A percentile compares a stretch with the other conserved stretches of the same genome.
Conservation (phyloP, 1,140 invertebrate genomes). For the Phocides pigmalion region DNA sequence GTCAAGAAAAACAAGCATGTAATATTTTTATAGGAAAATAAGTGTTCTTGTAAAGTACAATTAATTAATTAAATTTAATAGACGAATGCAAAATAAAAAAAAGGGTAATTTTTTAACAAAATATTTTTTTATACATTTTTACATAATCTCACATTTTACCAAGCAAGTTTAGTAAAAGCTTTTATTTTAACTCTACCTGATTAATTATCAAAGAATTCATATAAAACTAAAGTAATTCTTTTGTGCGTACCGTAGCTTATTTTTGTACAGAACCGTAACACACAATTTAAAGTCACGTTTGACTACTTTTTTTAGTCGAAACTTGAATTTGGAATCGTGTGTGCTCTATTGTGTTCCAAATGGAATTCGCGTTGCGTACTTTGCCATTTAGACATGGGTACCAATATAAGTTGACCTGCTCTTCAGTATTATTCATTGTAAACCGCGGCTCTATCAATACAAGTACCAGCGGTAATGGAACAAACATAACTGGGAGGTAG, state of each 20-base stretch:
- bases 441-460: constrained; percentile 25
- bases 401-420: constrained; percentile 44
- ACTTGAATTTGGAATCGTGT: constrained; percentile 79
- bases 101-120: too few species aligned
- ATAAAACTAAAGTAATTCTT: too few species aligned
- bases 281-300: constrained; percentile 5
- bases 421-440: not conserved
- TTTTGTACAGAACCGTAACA: not conserved
- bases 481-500: constrained; percentile 40
- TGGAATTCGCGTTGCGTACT: constrained; percentile 70
- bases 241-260: not conserved
- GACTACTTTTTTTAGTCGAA: constrained; percentile 59
- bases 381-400: constrained; percentile 45
- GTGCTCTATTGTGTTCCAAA: constrained; percentile 78
- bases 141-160: too few species aligned
- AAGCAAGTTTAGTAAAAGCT: too few species aligned
- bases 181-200: too few species aligned
- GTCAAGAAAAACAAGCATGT: too few species aligned
- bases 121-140: too few species aligned
- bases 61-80: too few species aligned
- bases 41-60: too few species aligned
- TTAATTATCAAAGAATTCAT: too few species aligned
- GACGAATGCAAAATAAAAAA: too few species aligned
- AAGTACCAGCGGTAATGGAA: constrained; percentile 39
- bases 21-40: too few species aligned